phyloP scores from a whole-genome alignment of 2,888 invertebrate species.

The Neelides folsomi region DNA sequence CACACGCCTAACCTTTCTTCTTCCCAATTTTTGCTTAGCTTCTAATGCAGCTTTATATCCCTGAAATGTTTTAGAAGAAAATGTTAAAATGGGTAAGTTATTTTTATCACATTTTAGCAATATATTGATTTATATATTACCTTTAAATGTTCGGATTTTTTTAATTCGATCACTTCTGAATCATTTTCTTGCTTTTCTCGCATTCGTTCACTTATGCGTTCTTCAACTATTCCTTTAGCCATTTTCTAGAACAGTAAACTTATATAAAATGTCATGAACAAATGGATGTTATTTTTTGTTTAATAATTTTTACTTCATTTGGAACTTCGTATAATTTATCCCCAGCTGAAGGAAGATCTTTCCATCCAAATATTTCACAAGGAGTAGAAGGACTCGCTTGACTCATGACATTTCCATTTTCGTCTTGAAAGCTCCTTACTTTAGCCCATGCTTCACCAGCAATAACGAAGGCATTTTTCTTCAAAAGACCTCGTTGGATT shows the following conservation, averaged over 20 bases:
- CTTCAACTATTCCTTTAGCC: conserved; percentile 53
- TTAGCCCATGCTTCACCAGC: conserved; percentile 75
- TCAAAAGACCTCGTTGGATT: conserved; percentile 70
- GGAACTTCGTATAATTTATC: conserved; percentile 72
- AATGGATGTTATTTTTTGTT: not conserved
- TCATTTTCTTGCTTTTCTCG: conserved; percentile 52
- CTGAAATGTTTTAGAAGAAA: conserved; percentile 24
- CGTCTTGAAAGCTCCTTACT: conserved; percentile 45
- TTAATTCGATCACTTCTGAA: conserved; percentile 48
- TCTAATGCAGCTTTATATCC: conserved; percentile 51
- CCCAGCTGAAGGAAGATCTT: conserved; percentile 73
- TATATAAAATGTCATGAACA: too few species aligned
- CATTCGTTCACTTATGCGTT: conserved; percentile 49
- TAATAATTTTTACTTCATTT: conserved; percentile 46
- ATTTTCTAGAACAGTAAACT: conserved; percentile 52
- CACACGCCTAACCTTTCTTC: conserved; percentile 42
- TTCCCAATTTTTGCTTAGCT: conserved; percentile 49
- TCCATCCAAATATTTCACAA: conserved; percentile 82
- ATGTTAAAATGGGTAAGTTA: too few species aligned
- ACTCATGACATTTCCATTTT: conserved; percentile 52
- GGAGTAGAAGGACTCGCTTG: conserved; percentile 67
- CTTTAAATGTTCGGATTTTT: conserved; percentile 50
- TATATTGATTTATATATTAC: too few species aligned
- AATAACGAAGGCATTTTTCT: conserved; percentile 61
- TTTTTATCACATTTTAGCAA: too few species aligned